Evolutionary conservation across 1,140 invertebrate species (phyloP), one percentile per base, ranked within the genome.

Genomic region (Calliopsis andreniformis): DNA sequence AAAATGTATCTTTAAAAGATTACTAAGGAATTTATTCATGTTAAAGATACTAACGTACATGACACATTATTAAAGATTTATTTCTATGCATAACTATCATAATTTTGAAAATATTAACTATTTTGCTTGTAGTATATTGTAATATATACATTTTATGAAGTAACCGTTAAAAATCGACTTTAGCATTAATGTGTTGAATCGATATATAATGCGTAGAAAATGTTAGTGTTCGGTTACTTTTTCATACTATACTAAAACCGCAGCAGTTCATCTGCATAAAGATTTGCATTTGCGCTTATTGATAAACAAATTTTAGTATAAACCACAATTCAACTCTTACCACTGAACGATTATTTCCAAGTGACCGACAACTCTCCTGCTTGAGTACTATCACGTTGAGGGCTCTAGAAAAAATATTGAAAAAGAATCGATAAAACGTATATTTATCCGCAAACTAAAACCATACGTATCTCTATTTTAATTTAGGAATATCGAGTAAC

Each of bases 291-390:
- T n/a, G n/a, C n/a, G n/a, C n/a, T n/a, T 30, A 55, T 66, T 49
- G 49, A 71, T 68, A 30, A 43, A 16, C 18, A 43, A 45, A 67
- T n/a, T 55, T 78, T 43, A 82, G 58, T 20, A 43, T 42, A 49
- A 66, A 12, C 49, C 51, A 56, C 51, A 81, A 25, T 76, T 92
- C 82, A 92, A 80, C 90, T 86, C 91, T 89, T 68, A 91, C 88
- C 28, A 89, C 86, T 80, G 91, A 82, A 73, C 87, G 89, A 75
- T 91, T 92, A 68, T 91, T 93, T 73, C 92, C 93, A 71, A 91
- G 92, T 66, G 89, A 92, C 90, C 3, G 92, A 92, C 90, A 93
- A 92, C 76, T 93, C 92, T 51, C 92, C 92, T 55, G 91, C 90
- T 89, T 93, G 92, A 64, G 90, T 91, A 80, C 87, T 92, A 73